Base-by-base conservation (phyloP, 2,888 invertebrate species). In the Caenorhabditis doughertyi region DNA sequence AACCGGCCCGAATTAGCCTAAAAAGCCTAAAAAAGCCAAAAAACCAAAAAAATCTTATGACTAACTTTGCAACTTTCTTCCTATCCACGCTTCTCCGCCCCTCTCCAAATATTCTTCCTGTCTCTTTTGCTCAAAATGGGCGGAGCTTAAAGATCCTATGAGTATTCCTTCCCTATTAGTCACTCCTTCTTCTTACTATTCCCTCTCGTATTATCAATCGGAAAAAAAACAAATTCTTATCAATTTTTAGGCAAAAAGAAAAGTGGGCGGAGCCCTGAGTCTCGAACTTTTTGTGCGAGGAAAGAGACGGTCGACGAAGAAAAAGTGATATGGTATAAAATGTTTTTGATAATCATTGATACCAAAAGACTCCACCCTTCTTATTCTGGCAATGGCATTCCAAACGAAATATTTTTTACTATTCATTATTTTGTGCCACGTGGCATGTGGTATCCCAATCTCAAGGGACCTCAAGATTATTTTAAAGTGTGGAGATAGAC, bases 141-240 rank as follows among this genome's bases (percentile, higher is more conserved):
- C 42, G 60, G 60, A 60, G 42, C 60, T 16, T 8, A n/a, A 42
- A 39, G 60, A 60, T 60, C 60, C 60, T 60, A 60, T 60, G 60
- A 60, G 60, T 60, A 60, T 60, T 60, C 60, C 60, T 60, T 60
- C 60, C 60, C 42, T 55, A n/a, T 60, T 60, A 60, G 60, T 60
- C 60, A 60, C 39, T 39, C 16, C 25, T 55, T n/a, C 9, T 27
- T 53, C 18, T 55, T 42, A 23, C 58, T 42, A 35, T n/a, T 55
- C 55, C 16, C 16, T 55, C 25, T 58, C 58, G 3, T 11, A 0
- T 11, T 18, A 8, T 11, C 29, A 9, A 55, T 32, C 29, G 8
- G 13, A 42, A 44, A 60, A 60, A 60, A 23, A 42, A 60, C 42
- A 42, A 60, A 42, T 27, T 60, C 39, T 42, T 60, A 42, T 44